phyloP scores from a whole-genome alignment of 2,888 invertebrate genomes.

The Mycogona germanica region DNA sequence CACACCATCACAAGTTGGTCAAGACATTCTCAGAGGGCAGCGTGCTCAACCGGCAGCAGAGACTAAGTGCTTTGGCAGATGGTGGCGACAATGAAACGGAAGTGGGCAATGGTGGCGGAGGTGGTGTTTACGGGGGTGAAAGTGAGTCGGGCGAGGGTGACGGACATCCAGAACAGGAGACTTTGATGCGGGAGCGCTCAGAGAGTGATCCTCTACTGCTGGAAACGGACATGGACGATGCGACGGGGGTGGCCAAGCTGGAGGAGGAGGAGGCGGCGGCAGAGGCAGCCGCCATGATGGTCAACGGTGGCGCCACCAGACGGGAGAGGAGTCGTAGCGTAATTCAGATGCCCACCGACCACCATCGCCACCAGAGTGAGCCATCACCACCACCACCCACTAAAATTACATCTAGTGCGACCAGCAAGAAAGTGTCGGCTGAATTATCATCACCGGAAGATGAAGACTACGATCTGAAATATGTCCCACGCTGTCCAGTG shows the following conservation, averaged over 20 bases:
- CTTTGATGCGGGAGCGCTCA: conserved; percentile 3
- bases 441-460: too few species aligned
- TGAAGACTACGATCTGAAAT: too few species aligned
- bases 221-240: conserved; percentile 11
- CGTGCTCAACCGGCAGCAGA: conserved; percentile 13
- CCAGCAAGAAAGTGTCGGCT: too few species aligned
- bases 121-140: too few species aligned
- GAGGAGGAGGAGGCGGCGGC: background rate
- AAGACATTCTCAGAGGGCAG: conserved; percentile 17
- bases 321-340: background rate
- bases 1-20: conserved; percentile 12
- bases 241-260: background rate
- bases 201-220: conserved; percentile 13
- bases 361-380: too few species aligned
- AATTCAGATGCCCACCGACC: background rate
- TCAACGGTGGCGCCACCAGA: background rate
- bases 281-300: too few species aligned
- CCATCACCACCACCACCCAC: too few species aligned
- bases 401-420: too few species aligned
- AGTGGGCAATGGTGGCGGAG: background rate
- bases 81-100: background rate
- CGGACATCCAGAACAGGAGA: background rate
- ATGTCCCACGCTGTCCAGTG: too few species aligned
- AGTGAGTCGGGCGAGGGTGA: too few species aligned
- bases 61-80: background rate